These are phyloP conservation scores for Oryzias celebensis DNA, from an alignment of 2,113 vertebrate genomes.

Conservation along the genomic window DNA sequence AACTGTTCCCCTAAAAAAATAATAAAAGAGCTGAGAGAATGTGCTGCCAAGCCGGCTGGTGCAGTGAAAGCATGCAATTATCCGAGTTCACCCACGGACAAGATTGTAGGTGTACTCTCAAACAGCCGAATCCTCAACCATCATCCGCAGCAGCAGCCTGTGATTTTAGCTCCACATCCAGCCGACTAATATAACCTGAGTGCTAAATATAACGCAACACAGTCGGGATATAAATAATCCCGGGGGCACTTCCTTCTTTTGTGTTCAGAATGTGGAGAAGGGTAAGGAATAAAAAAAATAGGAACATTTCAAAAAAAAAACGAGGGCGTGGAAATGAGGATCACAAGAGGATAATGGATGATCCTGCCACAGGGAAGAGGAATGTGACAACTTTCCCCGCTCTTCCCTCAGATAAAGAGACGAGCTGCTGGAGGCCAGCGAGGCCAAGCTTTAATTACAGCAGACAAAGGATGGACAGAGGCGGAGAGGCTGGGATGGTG, in stretches of 20 bases:
- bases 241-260: constrained; percentile 61
- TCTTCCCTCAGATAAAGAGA: constrained; percentile 50
- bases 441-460: constrained; percentile 68
- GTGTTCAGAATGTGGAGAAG: constrained; percentile 43
- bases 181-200: constrained; percentile 59
- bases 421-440: constrained; percentile 45
- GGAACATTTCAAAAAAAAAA: constrained; percentile 23
- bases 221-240: constrained; percentile 58
- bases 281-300: constrained; percentile 38
- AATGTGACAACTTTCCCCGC: constrained; percentile 63
- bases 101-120: constrained; percentile 62
- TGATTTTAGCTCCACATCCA: constrained; percentile 52
- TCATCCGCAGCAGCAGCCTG: constrained; percentile 27
- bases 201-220: constrained; percentile 62
- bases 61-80: constrained; percentile 68
- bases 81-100: constrained; percentile 39
- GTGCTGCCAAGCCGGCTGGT: constrained; percentile 42
- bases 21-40: constrained; percentile 22
- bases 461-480: constrained; percentile 42
- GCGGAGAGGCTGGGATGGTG: constrained; percentile 9
- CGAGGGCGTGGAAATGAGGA: constrained; percentile 28
- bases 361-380: constrained; percentile 44
- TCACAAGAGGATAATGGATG: constrained; percentile 30
- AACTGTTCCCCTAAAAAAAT: constrained; percentile 30
- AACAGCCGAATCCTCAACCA: constrained; percentile 49